Conservation (phyloP, 2,113 vertebrate genomes). For the Ursus arctos region DNA sequence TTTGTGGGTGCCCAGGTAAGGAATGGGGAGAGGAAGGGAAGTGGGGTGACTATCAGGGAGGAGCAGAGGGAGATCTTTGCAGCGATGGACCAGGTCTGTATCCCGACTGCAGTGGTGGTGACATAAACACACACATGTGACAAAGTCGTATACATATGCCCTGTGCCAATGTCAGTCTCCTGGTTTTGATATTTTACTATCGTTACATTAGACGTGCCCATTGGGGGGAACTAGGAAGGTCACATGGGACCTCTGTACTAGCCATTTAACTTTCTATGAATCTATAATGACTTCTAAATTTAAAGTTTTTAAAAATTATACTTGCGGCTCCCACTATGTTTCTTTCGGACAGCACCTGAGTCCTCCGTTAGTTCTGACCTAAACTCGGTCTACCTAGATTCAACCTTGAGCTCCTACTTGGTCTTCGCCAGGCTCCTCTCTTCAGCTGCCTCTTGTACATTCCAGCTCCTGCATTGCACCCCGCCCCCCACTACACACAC, state of each 20-base stretch:
- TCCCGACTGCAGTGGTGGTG: not conserved
- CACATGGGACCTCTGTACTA: not conserved
- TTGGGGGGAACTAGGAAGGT: not conserved
- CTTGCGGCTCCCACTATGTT: not conserved
- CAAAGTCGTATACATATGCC: rapidly evolving
- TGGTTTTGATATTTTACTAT: not conserved
- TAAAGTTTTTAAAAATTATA: not conserved
- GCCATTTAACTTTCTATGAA: not conserved
- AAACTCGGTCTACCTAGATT: not conserved
- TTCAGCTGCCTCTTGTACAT: not conserved
- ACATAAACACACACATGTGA: not conserved
- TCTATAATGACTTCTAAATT: slow-evolving; percentile 20
- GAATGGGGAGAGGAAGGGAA: not conserved
- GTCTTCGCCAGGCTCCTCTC: not conserved
- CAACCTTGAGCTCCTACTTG: not conserved
- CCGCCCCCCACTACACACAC: not conserved
- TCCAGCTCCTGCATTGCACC: not conserved
- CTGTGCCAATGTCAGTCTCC: not conserved
- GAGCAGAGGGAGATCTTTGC: not conserved
- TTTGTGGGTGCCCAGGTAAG: not conserved
- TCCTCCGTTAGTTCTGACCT: not conserved
- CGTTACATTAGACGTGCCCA: not conserved
- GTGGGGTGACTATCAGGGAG: not conserved
- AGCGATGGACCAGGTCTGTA: not conserved
- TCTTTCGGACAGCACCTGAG: not conserved